Evolutionary conservation across 2,113 vertebrate genomes (phyloP), one percentile per base, ranked within the genome.

Genomic region (Sebastes fasciatus): DNA sequence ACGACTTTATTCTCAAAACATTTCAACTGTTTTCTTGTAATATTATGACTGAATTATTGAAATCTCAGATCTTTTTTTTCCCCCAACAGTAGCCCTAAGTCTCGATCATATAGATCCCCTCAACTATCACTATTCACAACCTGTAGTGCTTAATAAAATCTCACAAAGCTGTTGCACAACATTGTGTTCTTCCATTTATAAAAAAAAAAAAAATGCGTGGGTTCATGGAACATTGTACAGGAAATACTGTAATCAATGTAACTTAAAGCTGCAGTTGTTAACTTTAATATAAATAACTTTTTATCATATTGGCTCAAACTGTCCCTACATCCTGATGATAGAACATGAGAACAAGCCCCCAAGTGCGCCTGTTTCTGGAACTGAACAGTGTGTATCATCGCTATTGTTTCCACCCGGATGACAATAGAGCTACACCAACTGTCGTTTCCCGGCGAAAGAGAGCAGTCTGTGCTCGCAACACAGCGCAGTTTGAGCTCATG

Each of bases 71-170:
- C 1, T 61, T n/a, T 34, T 43, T 19, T 62, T 62, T 5, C 7
- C 5, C 8, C 14, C 14, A 17, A 62, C 8, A 21, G 63, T 48
- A 43, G 14, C 49, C 13, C 4, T 49, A 49, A 23, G n/a, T 26
- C 63, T 65, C 10, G 19, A 46, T 65, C 11, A 6, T 19, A n/a
- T 40, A 52, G 83, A 82, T 54, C 54, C 70, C 79, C 74, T 90
- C 64, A 77, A 68, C 19, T 75, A 77, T 76, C 54, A 78, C 45
- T 70, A 80, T 82, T 87, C 84, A 92, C 76, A 55, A 75, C 83
- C 79, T 92, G 77, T 86, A 89, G 87, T 72, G 74, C 75, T 67
- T 84, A 95, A 95, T 95, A 94, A 95, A 95, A 87, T 78, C 13
- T 75, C 70, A 73, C 66, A 26, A 60, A 89, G 83, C 80, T 85